Conservation (phyloP, 1,140 invertebrate species). For the Drosophila virilis region DNA sequence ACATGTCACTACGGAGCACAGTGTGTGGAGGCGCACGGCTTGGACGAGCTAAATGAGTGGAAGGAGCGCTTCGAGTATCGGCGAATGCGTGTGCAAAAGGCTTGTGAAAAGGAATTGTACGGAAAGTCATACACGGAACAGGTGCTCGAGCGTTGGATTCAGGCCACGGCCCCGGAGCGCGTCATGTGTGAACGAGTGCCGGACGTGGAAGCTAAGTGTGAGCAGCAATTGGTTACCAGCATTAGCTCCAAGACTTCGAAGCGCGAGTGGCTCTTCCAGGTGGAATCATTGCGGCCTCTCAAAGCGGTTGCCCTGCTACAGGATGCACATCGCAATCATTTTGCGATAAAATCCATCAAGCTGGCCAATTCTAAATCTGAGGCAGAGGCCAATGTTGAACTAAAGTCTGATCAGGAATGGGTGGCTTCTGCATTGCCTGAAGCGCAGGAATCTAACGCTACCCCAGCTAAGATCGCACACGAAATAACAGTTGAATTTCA, state of each 20-base stretch:
- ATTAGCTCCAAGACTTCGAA: conserved; percentile 88
- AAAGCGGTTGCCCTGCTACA: conserved; percentile 89
- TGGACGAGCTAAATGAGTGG: conserved; percentile 91
- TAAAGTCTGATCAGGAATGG: conserved; percentile 87
- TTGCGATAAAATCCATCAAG: conserved; percentile 86
- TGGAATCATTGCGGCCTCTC: conserved; percentile 85
- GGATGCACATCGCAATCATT: conserved; percentile 90
- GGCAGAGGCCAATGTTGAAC: conserved; percentile 67
- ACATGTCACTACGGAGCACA: conserved; percentile 89
- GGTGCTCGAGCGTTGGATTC: conserved; percentile 88
- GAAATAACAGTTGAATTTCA: conserved; percentile 89
- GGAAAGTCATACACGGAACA: conserved; percentile 89
- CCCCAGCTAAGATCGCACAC: conserved; percentile 83
- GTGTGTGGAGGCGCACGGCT: conserved; percentile 91
- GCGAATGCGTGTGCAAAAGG: conserved; percentile 87
- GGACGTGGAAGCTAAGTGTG: conserved; percentile 87
- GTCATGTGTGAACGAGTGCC: conserved; percentile 87
- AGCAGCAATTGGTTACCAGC: conserved; percentile 87
- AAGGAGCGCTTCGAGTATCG: conserved; percentile 89
- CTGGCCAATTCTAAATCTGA: conserved; percentile 51
- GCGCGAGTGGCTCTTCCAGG: conserved; percentile 88
- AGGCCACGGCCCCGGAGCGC: conserved; percentile 86
- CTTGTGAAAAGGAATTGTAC: conserved; percentile 88
- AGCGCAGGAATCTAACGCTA: conserved; percentile 68
- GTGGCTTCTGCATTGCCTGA: conserved; percentile 56